These are phyloP conservation scores for Mamestra configurata DNA, from an alignment of 1,140 invertebrate genomes.

Conservation along the genomic window DNA sequence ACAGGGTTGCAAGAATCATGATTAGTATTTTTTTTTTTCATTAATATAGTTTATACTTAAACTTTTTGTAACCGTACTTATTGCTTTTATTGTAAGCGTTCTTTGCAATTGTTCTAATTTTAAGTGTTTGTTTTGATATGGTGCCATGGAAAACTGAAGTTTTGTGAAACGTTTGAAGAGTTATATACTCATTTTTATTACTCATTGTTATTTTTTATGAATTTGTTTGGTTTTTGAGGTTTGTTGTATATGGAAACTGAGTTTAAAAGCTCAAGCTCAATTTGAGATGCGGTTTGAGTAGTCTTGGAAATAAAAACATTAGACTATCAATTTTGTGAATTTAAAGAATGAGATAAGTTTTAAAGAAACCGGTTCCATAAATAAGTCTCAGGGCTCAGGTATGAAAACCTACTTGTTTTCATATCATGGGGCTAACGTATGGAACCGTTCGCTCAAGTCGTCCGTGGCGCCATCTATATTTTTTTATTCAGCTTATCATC, in stretches of 20 bases:
- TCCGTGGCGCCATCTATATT: constrained; percentile 40
- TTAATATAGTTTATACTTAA: constrained; percentile 38
- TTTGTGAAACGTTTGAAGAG: neutral
- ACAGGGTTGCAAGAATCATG: constrained; percentile 82
- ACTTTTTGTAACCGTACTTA: constrained; percentile 53
- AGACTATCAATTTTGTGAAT: neutral
- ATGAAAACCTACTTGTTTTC: neutral
- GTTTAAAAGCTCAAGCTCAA: neutral
- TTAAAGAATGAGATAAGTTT: neutral
- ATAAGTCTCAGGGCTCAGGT: neutral
- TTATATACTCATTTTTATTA: constrained; percentile 22
- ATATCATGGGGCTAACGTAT: neutral
- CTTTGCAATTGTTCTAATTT: constrained; percentile 30
- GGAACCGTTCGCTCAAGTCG: constrained; percentile 20
- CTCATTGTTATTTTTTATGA: constrained; percentile 1
- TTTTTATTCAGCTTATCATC: constrained; percentile 15
- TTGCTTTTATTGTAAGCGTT: constrained; percentile 45
- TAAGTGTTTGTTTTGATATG: constrained; percentile 45
- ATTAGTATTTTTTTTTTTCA: constrained; percentile 62
- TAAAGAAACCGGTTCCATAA: neutral
- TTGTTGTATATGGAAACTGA: too few species aligned
- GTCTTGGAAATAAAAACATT: too few species aligned
- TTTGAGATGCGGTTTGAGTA: neutral
- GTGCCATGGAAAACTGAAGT: constrained; percentile 47
- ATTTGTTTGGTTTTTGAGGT: neutral